These are phyloP conservation scores for Eupithecia abbreviata DNA, from an alignment of 2,888 invertebrate genomes.

Conservation along the genomic window DNA sequence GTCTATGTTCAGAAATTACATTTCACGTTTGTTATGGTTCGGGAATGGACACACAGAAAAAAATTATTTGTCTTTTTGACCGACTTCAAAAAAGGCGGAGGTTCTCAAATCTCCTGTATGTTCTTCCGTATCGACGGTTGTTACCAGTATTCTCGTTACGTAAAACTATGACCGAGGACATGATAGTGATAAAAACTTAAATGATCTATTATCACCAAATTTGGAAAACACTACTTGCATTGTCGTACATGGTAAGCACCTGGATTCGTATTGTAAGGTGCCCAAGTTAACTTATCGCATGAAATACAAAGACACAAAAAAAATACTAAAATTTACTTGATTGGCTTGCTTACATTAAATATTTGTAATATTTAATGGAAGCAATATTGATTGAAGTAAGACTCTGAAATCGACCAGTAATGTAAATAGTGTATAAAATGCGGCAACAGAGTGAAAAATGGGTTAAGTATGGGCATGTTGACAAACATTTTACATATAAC, in stretches of 20 bases:
- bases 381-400: no score
- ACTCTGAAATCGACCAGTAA: no score
- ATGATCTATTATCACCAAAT: constrained; percentile 5
- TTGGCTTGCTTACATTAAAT: no score
- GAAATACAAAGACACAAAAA: background rate
- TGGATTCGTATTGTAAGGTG: background rate
- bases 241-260: background rate
- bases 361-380: no score
- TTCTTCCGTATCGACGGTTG: background rate
- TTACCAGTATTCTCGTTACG: background rate
- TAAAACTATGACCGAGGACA: background rate
- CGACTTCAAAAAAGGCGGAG: background rate
- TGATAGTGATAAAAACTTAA: background rate
- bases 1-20: background rate
- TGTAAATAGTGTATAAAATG: no score
- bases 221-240: background rate
- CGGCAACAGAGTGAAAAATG: no score
- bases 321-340: no score
- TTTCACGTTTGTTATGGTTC: background rate
- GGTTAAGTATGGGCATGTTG: no score
- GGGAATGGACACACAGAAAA: background rate
- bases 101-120: background rate
- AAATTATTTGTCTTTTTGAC: background rate
- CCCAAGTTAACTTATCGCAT: background rate
- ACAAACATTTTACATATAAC: no score